Evolutionary conservation across 64 coral and sea anemone species (phyloP).

Genomic region (Porites lutea): DNA sequence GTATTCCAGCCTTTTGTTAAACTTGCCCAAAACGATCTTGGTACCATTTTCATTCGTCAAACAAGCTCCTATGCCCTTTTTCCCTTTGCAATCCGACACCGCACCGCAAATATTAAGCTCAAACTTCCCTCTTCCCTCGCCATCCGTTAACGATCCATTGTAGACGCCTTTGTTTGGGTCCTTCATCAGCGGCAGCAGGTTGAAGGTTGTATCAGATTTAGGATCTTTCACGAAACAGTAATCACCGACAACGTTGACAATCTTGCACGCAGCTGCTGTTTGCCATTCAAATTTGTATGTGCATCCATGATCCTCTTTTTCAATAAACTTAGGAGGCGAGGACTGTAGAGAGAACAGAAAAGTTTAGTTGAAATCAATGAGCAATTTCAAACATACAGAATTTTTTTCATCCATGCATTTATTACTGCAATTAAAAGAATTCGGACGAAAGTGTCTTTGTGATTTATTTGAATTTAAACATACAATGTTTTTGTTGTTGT

Average conservation of each 20-base stretch:
- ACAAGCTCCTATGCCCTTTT: background rate
- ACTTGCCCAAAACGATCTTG: conserved; percentile 25
- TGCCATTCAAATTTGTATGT: conserved; percentile 43
- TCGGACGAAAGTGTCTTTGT: too few species aligned
- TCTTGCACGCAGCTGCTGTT: conserved; percentile 56
- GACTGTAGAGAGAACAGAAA: background rate
- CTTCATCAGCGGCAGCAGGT: conserved; percentile 35
- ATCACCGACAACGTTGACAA: conserved; percentile 24
- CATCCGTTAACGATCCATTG: background rate
- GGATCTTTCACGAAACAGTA: conserved; percentile 64
- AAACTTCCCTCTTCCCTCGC: conserved; percentile 1
- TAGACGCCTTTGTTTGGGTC: background rate
- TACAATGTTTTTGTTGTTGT: too few species aligned
- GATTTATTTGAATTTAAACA: too few species aligned
- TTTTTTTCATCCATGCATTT: too few species aligned
- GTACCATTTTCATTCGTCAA: conserved; percentile 23
- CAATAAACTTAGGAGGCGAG: conserved; percentile 13
- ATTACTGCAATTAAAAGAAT: too few species aligned
- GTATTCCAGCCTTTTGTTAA: conserved; percentile 9
- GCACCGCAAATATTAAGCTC: conserved; percentile 64
- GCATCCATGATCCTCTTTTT: background rate
- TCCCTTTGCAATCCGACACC: background rate
- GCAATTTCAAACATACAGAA: too few species aligned
- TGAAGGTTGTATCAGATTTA: conserved; percentile 61
- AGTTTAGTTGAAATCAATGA: too few species aligned